Percentiles rank a stretch among this genome's conserved stretches.
These are phyloP conservation scores for Myotis brandtii DNA, from an alignment of 2,113 vertebrate genomes.

Conservation along the genomic window DNA sequence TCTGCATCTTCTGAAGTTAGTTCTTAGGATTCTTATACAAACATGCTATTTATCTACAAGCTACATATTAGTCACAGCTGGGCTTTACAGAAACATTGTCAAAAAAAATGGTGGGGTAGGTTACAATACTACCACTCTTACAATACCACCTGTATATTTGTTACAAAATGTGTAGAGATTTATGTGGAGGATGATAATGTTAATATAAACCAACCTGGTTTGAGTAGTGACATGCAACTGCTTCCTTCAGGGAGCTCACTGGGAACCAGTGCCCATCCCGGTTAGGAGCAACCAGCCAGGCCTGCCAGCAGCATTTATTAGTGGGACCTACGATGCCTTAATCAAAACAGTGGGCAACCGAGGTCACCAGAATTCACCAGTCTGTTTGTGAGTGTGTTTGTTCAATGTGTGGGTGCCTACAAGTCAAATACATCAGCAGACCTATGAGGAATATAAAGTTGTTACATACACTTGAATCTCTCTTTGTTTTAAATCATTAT, in stretches of 20 bases:
- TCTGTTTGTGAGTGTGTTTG: not conserved
- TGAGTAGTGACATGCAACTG: not conserved
- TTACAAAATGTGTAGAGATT: not conserved
- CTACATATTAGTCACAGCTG: too few relatives aligned
- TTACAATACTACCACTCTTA: too few relatives aligned
- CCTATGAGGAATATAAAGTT: not conserved
- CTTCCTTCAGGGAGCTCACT: not conserved
- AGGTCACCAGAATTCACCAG: not conserved
- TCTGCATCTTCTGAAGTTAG: too few relatives aligned
- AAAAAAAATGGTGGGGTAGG: too few relatives aligned
- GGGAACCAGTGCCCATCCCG: not conserved
- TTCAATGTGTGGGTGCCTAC: not conserved
- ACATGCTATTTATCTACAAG: too few relatives aligned
- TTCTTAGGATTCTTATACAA: too few relatives aligned
- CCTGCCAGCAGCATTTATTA: fast-evolving
- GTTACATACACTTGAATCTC: not conserved
- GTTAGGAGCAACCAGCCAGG: too few relatives aligned
- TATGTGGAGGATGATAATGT: not conserved
- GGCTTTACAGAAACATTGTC: too few relatives aligned
- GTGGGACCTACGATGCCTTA: too few relatives aligned
- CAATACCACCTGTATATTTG: not conserved
- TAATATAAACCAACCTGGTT: not conserved
- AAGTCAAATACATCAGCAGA: not conserved
- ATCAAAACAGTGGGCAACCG: not conserved
- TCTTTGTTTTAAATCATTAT: too few relatives aligned